A percentile compares a stretch with the other conserved stretches of the same genome.
Conservation (phyloP, 2,113 vertebrate species). For the Eulemur macaco region DNA sequence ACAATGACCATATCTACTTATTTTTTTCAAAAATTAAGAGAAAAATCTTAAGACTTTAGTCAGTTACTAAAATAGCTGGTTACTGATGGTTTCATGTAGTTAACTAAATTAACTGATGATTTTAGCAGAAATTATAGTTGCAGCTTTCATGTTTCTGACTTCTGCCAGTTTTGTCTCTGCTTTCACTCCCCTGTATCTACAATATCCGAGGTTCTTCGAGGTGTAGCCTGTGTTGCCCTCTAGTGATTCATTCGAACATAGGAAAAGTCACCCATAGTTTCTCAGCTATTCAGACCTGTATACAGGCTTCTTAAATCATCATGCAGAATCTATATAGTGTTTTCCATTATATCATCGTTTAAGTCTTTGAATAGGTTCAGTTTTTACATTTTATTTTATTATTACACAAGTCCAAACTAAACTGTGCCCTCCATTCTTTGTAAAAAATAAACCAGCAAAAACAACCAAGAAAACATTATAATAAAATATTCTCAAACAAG, state of each 20-base stretch:
- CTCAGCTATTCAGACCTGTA: neutral
- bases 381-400: neutral
- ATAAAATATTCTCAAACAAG: neutral
- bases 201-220: neutral
- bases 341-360: neutral
- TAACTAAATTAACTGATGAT: neutral
- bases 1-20: neutral
- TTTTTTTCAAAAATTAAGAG: neutral
- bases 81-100: neutral
- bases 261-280: neutral
- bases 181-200: neutral
- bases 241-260: conserved; percentile 64
- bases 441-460: neutral
- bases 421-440: neutral
- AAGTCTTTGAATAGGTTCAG: neutral
- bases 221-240: conserved; percentile 71
- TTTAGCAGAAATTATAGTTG: neutral
- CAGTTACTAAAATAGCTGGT: neutral
- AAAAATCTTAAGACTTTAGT: neutral
- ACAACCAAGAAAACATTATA: neutral
- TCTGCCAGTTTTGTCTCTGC: neutral
- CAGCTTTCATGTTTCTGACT: neutral
- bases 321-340: neutral
- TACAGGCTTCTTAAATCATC: neutral
- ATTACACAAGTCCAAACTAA: neutral